phyloP scores from a whole-genome alignment of 2,113 vertebrate species.

The Stercorarius parasiticus region DNA sequence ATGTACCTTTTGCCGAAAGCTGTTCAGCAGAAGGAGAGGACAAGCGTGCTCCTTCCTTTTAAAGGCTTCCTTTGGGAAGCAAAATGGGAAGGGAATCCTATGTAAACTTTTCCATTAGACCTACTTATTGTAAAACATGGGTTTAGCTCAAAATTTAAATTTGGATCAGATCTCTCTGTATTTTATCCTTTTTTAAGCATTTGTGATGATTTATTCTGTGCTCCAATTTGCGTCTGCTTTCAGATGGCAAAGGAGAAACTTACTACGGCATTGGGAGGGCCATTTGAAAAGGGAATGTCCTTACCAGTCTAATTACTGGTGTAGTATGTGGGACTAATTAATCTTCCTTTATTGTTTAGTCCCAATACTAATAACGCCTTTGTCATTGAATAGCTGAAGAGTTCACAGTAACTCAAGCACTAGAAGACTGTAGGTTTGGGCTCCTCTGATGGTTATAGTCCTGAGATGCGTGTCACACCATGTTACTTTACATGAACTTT shows the following conservation, averaged over 20 bases:
- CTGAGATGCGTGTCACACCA: background rate
- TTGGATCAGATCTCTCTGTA: background rate
- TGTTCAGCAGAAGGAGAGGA: background rate
- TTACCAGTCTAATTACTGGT: background rate
- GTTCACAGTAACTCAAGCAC: background rate
- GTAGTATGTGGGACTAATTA: background rate
- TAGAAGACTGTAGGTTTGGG: background rate
- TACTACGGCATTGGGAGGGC: background rate
- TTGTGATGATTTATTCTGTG: background rate
- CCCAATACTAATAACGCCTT: background rate
- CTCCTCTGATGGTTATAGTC: background rate
- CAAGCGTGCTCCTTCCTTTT: background rate
- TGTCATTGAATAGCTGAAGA: background rate
- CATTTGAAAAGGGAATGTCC: background rate
- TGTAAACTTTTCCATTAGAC: background rate
- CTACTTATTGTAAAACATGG: background rate
- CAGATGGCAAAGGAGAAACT: background rate
- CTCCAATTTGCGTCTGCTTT: background rate
- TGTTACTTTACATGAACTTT: background rate
- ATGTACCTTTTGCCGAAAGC: background rate
- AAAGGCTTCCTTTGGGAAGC: background rate
- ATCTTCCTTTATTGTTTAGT: background rate
- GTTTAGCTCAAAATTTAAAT: background rate
- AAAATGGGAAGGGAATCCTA: background rate
- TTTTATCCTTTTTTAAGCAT: background rate